Conservation (phyloP, 2,113 vertebrate genomes). For the Hystrix cristata region DNA sequence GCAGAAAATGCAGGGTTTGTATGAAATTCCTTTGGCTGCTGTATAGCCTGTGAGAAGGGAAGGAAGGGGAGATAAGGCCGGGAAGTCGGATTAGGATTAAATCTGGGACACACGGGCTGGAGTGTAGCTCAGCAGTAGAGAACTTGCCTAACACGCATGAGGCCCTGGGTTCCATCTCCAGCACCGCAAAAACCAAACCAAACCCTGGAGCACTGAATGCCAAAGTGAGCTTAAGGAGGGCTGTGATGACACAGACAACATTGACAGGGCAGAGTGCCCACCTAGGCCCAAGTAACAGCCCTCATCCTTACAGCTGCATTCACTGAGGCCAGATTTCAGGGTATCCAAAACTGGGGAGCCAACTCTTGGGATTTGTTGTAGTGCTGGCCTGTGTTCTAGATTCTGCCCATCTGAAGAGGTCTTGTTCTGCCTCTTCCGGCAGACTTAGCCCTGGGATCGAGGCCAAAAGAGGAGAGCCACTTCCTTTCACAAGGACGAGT, state of each 20-base stretch:
- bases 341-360: neutral
- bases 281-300: neutral
- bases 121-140: neutral
- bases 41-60: neutral
- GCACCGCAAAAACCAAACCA: neutral
- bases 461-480: neutral
- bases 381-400: neutral
- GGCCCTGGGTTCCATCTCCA: neutral
- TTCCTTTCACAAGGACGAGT: neutral
- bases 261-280: neutral
- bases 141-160: neutral
- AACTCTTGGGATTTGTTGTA: neutral
- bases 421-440: neutral
- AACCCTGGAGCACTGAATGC: neutral
- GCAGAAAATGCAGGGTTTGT: neutral
- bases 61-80: neutral
- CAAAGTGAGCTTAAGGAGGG: neutral
- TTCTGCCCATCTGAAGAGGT: neutral
- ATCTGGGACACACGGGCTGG: neutral
- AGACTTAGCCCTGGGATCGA: neutral
- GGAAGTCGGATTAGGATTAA: neutral
- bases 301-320: neutral
- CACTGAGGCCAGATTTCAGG: neutral
- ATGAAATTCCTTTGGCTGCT: neutral
- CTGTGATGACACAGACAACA: neutral